These are phyloP conservation scores for Potorous gilbertii DNA, from an alignment of 2,797 vertebrate species.

Conservation along the genomic window DNA sequence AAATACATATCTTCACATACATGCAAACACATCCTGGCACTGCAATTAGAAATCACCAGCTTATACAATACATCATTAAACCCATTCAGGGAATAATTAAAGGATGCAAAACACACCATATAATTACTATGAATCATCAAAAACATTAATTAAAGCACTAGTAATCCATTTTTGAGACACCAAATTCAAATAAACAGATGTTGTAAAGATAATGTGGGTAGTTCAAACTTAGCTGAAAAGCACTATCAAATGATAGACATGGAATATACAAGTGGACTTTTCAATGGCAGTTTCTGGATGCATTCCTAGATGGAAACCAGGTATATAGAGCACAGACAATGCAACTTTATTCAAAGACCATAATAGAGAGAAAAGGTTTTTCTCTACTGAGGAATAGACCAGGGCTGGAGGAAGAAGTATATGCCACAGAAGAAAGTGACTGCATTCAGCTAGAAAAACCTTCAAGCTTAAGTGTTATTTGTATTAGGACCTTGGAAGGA, in stretches of 20 bases:
- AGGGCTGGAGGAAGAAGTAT: not conserved
- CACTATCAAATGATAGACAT: conserved; percentile 68
- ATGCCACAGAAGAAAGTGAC: not conserved
- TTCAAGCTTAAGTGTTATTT: not conserved
- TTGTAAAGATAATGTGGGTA: conserved; percentile 78
- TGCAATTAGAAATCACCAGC: conserved; percentile 63
- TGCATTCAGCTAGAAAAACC: not conserved
- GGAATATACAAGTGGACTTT: conserved; percentile 28
- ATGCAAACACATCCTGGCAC: conserved; percentile 32
- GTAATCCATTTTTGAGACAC: conserved; percentile 51
- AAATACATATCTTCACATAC: conserved; percentile 58
- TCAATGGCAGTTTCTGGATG: not conserved
- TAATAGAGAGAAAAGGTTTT: not conserved
- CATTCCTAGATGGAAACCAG: not conserved
- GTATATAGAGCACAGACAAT: not conserved
- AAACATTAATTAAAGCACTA: conserved; percentile 74
- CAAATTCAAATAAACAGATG: conserved; percentile 75
- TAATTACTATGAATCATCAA: conserved; percentile 75
- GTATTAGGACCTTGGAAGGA: not conserved
- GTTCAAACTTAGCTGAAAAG: conserved; percentile 71
- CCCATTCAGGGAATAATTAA: conserved; percentile 71
- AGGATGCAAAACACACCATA: conserved; percentile 52
- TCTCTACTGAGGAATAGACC: not conserved
- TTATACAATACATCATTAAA: conserved; percentile 69
- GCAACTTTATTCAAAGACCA: not conserved